Conservation (phyloP, 1,140 invertebrate species). For the Bombus vancouverensis region DNA sequence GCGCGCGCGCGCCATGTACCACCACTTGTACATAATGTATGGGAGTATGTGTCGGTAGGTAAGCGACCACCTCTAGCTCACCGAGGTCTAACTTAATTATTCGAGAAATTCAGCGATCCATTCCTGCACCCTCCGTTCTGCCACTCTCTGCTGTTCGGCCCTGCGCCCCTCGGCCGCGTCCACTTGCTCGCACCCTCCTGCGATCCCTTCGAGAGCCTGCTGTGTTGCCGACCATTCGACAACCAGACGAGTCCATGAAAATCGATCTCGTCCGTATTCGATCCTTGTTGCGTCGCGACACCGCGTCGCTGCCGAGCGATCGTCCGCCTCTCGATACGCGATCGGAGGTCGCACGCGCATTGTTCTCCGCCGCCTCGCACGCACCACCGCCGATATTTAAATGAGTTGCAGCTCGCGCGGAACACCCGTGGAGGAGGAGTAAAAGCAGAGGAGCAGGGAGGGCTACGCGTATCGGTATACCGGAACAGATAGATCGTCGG, state of each 20-base stretch:
- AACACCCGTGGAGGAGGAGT: background rate
- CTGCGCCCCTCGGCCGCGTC: background rate
- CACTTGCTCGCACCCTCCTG: slow-evolving; percentile 21
- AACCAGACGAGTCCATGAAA: slow-evolving; percentile 34
- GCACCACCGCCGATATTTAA: slow-evolving; percentile 43
- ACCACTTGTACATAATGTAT: slow-evolving; percentile 80
- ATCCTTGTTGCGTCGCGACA: background rate
- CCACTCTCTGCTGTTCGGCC: slow-evolving; percentile 41
- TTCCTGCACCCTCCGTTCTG: slow-evolving; percentile 75
- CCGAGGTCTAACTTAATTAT: slow-evolving; percentile 82
- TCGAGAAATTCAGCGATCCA: slow-evolving; percentile 83
- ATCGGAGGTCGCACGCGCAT: slow-evolving; percentile 32
- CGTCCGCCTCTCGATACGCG: too few species aligned
- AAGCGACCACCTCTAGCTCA: slow-evolving; percentile 79
- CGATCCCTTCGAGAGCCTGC: slow-evolving; percentile 1
- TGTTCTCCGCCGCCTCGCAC: slow-evolving; percentile 30
- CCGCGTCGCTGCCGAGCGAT: too few species aligned
- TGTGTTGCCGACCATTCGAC: background rate
- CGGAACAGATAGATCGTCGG: slow-evolving; percentile 70
- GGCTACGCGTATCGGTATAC: slow-evolving; percentile 41
- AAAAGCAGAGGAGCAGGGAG: background rate
- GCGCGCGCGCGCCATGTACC: slow-evolving; percentile 63
- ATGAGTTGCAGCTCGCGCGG: slow-evolving; percentile 24
- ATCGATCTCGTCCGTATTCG: slow-evolving; percentile 52
- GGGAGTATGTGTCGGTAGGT: slow-evolving; percentile 80